Percentiles rank a stretch among this genome's conserved stretches.
Evolutionary conservation across 2,797 vertebrate species (phyloP).

Genomic region (Leptodactylus fallax): DNA sequence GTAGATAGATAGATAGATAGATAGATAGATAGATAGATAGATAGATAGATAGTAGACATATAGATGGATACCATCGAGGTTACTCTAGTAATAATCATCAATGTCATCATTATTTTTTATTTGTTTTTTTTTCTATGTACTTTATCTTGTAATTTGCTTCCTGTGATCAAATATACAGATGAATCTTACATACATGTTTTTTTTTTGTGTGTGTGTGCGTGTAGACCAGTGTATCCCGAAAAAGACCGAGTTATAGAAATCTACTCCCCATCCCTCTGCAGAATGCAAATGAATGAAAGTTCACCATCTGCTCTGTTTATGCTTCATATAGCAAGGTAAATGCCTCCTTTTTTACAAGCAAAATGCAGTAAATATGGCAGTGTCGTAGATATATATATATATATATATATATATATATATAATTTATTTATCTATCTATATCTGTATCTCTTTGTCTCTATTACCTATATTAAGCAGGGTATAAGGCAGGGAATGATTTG

Average conservation of each 20-base stretch:
- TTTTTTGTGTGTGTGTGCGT: neutral
- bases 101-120: neutral
- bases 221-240: neutral
- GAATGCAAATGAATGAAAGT: constrained; percentile 44
- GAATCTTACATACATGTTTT: neutral
- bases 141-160: neutral
- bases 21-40: constrained; percentile 37
- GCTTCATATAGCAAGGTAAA: constrained; percentile 58
- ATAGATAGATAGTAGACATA: constrained; percentile 30
- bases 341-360: constrained; percentile 17
- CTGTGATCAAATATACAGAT: neutral
- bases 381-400: neutral
- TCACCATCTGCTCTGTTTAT: constrained; percentile 63
- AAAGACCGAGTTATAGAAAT: constrained; percentile 6
- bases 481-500: too few relatives aligned
- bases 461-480: neutral
- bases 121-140: neutral
- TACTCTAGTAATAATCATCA: neutral
- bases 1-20: constrained; percentile 22
- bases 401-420: neutral
- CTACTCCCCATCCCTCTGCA: constrained; percentile 14
- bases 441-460: neutral
- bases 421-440: neutral
- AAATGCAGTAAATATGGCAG: constrained; percentile 4
- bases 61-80: constrained; percentile 23